phyloP scores from a whole-genome alignment of 2,888 invertebrate genomes.

The Agrochola lychnidis region DNA sequence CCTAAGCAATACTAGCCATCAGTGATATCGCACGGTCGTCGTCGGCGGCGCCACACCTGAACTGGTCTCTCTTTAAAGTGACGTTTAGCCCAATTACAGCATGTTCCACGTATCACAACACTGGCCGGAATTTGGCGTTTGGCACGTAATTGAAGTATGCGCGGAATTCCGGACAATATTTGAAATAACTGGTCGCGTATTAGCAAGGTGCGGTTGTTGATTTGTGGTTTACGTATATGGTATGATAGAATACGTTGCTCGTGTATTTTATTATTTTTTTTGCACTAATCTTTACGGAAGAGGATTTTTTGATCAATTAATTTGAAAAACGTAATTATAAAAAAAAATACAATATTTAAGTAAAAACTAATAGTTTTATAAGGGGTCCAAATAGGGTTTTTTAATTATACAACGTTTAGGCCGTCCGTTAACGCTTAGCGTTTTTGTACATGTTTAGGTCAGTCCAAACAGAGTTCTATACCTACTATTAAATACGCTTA shows the following conservation, averaged over 20 bases:
- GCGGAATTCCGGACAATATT: constrained; percentile 38
- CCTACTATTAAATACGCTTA: too few species aligned
- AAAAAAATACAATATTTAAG: neutral
- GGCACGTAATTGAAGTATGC: constrained; percentile 44
- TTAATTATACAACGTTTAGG: neutral
- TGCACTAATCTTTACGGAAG: neutral
- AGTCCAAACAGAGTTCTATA: neutral
- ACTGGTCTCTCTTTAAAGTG: constrained; percentile 26
- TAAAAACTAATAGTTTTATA: constrained; percentile 13
- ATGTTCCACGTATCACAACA: constrained; percentile 18
- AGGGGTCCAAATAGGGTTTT: neutral
- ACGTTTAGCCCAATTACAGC: constrained; percentile 34
- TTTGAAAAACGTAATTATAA: neutral
- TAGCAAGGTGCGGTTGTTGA: constrained; percentile 48
- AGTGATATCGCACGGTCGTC: neutral
- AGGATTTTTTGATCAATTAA: constrained; percentile 18
- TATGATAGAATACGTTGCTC: neutral
- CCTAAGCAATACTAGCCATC: neutral
- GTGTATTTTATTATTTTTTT: neutral
- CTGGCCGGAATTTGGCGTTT: constrained; percentile 13
- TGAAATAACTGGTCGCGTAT: constrained; percentile 47
- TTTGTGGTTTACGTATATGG: constrained; percentile 44
- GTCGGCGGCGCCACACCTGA: constrained; percentile 26
- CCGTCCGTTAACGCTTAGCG: neutral
- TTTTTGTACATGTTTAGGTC: neutral